These are phyloP conservation scores for Anneissia japonica DNA, from an alignment of 35 echinoderm and acorn worm species.

Conservation along the genomic window DNA sequence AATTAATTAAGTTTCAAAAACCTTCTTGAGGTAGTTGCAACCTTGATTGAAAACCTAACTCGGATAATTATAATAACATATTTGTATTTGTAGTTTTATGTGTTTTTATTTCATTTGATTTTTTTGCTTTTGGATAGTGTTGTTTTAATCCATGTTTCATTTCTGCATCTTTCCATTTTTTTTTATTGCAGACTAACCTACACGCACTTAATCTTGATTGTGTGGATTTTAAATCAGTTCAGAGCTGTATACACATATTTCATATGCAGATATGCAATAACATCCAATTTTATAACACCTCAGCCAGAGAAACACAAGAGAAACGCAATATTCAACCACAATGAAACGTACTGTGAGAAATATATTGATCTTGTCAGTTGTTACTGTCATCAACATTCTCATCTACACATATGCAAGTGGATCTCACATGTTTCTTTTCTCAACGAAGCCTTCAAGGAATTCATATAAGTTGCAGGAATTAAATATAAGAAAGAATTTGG, in stretches of 20 bases:
- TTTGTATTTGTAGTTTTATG: too few species aligned
- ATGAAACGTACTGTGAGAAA: neutral
- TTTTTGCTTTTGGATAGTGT: neutral
- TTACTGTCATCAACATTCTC: neutral
- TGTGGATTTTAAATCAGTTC: neutral
- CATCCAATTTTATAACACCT: too few species aligned
- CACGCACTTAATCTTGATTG: neutral
- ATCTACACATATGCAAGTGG: neutral
- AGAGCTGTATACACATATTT: neutral
- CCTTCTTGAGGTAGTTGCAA: too few species aligned
- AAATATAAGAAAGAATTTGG: neutral
- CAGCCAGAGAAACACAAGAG: too few species aligned
- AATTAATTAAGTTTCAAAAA: too few species aligned
- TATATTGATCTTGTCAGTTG: neutral
- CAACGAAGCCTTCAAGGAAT: neutral
- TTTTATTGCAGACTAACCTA: neutral
- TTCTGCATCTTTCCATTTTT: neutral
- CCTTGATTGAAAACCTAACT: too few species aligned
- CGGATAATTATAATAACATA: too few species aligned
- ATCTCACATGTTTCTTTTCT: neutral
- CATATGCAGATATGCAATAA: neutral
- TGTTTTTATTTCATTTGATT: too few species aligned
- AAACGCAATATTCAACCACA: too few species aligned
- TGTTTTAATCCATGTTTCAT: neutral
- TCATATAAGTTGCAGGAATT: neutral